A percentile compares a stretch with the other conserved stretches of the same genome.
Conservation (phyloP, 2,113 vertebrate genomes). For the Brachyistius frenatus region DNA sequence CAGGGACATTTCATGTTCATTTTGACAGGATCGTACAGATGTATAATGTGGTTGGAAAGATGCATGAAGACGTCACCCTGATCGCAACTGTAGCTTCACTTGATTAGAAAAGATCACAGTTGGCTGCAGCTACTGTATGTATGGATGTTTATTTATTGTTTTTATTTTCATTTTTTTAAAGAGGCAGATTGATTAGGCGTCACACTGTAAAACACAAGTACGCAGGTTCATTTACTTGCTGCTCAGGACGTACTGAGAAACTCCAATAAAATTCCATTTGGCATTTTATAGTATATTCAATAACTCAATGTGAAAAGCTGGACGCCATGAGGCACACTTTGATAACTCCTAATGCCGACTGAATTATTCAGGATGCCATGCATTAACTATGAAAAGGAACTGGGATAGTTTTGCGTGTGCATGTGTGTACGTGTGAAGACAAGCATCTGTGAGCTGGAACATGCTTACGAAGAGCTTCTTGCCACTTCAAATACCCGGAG, state of each 20-base stretch:
- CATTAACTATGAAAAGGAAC: conserved; percentile 41
- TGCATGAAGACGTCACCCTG: conserved; percentile 23
- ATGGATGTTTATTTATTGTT: no score
- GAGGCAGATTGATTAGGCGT: background rate
- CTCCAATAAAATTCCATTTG: conserved; percentile 28
- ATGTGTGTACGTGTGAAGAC: background rate
- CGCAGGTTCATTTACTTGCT: background rate
- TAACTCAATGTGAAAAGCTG: conserved; percentile 19
- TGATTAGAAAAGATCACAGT: conserved; percentile 37
- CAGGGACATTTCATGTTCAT: background rate
- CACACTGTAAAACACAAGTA: background rate
- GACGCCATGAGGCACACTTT: conserved; percentile 33
- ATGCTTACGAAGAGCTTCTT: conserved; percentile 29
- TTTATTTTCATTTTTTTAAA: background rate
- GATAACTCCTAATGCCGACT: conserved; percentile 41
- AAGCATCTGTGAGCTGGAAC: conserved; percentile 33
- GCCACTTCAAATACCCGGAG: conserved; percentile 31
- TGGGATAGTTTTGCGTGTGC: conserved; percentile 21
- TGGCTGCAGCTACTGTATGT: background rate
- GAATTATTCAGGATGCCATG: conserved; percentile 57
- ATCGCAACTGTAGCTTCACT: conserved; percentile 16
- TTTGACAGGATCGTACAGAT: background rate
- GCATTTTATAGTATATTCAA: background rate
- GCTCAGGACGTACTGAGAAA: background rate
- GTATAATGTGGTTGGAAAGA: conserved; percentile 6